A percentile compares a stretch with the other conserved stretches of the same genome.
These are phyloP conservation scores for Campoletis raptor DNA, from an alignment of 2,888 invertebrate species.

Conservation along the genomic window DNA sequence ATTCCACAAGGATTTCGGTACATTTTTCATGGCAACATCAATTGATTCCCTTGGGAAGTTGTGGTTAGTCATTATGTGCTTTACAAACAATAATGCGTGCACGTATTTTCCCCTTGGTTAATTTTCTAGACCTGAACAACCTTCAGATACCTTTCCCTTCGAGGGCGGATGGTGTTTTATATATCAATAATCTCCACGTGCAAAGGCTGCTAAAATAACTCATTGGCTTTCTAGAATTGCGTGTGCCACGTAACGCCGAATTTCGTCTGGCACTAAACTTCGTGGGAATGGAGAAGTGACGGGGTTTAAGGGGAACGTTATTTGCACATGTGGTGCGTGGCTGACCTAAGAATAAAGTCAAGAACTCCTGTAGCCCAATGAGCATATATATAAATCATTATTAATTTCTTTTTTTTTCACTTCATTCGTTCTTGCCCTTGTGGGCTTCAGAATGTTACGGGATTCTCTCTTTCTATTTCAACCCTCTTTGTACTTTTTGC, in stretches of 20 bases:
- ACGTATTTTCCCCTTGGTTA: not conserved
- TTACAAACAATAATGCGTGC: slow-evolving; percentile 11
- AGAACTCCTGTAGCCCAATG: not conserved
- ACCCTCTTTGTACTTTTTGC: too few relatives aligned
- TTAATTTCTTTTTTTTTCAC: not conserved
- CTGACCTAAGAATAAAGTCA: slow-evolving; percentile 9
- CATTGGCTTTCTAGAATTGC: slow-evolving; percentile 5
- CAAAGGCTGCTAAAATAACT: slow-evolving; percentile 34
- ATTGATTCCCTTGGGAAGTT: slow-evolving; percentile 18
- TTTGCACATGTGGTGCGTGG: slow-evolving; percentile 5
- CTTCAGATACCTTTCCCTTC: slow-evolving; percentile 1
- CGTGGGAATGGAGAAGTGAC: not conserved
- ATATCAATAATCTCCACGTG: slow-evolving; percentile 21
- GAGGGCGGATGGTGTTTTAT: slow-evolving; percentile 18
- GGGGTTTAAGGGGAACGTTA: not conserved
- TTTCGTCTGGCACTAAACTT: not conserved
- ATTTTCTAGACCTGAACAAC: not conserved
- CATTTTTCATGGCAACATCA: slow-evolving; percentile 3
- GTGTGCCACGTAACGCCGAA: slow-evolving; percentile 8
- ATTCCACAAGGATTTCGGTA: not conserved
- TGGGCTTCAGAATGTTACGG: too few relatives aligned
- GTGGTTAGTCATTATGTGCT: slow-evolving; percentile 2
- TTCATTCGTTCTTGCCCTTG: not conserved
- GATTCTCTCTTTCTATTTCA: too few relatives aligned
- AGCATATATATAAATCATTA: not conserved